Evolutionary conservation across 2,113 vertebrate species (phyloP).

Genomic region (Gymnorhina tibicen): DNA sequence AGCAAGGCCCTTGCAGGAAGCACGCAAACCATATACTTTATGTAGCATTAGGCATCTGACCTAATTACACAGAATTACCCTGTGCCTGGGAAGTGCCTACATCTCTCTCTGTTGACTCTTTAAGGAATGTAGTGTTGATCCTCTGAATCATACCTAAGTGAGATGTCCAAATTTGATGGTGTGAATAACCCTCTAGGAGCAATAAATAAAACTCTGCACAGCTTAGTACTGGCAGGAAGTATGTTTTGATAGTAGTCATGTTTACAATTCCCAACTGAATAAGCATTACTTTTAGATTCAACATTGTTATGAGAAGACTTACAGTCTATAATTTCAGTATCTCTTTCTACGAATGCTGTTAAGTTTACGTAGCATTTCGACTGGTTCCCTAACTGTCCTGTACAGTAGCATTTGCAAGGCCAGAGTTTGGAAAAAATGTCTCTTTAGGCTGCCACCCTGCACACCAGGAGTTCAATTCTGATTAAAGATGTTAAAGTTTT

Average conservation of each 20-base stretch:
- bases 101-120: background rate
- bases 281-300: background rate
- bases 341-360: background rate
- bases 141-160: conserved; percentile 28
- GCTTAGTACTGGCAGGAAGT: background rate
- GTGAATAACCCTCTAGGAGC: conserved; percentile 12
- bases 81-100: background rate
- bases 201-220: conserved; percentile 4
- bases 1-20: background rate
- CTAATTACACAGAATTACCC: background rate
- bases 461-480: background rate
- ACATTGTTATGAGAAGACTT: background rate
- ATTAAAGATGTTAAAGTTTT: background rate
- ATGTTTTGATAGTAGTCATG: conserved; percentile 6
- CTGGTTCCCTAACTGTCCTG: background rate
- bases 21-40: background rate
- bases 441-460: background rate
- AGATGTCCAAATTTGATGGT: conserved; percentile 19
- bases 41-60: background rate
- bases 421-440: background rate
- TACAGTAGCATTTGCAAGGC: background rate
- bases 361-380: background rate
- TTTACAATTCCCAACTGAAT: conserved; percentile 21
- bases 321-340: background rate
- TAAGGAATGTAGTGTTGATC: background rate